Evolutionary conservation across 2,113 vertebrate genomes (phyloP).

Genomic region (Macrotis lagotis): DNA sequence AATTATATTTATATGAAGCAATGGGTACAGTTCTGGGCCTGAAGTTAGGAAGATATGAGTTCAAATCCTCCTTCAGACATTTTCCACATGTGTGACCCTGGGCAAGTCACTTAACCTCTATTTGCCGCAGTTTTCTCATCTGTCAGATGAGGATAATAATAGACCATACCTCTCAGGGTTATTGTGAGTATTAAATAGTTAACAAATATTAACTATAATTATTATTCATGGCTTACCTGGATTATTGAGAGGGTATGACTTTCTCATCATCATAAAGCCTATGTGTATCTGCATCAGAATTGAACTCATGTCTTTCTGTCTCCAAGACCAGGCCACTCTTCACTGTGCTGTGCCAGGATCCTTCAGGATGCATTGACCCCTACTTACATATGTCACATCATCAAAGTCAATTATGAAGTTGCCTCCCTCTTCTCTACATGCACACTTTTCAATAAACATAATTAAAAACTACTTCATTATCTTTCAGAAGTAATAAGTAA

Average conservation of each 20-base stretch:
- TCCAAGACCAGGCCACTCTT: background rate
- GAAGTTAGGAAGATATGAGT: too few relatives aligned
- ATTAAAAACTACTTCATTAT: conserved; percentile 57
- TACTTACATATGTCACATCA: background rate
- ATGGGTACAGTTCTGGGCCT: background rate
- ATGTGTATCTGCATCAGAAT: too few relatives aligned
- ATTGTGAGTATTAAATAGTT: too few relatives aligned
- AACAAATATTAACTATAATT: background rate
- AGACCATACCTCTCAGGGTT: too few relatives aligned
- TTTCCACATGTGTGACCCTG: too few relatives aligned
- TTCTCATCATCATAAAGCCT: too few relatives aligned
- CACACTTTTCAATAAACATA: conserved; percentile 47
- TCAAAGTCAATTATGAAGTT: conserved; percentile 39
- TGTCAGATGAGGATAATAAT: too few relatives aligned
- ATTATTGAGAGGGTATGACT: too few relatives aligned
- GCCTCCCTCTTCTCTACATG: conserved; percentile 34
- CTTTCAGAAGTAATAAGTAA: conserved; percentile 59
- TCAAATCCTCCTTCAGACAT: too few relatives aligned
- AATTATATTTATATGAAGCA: background rate
- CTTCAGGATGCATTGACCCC: background rate
- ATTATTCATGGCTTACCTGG: background rate
- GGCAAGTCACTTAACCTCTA: too few relatives aligned
- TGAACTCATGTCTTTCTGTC: background rate
- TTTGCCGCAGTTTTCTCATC: too few relatives aligned
- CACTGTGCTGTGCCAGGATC: background rate